These are phyloP conservation scores for Eugnorisma glareosa DNA, from an alignment of 2,888 invertebrate species.

Conservation along the genomic window DNA sequence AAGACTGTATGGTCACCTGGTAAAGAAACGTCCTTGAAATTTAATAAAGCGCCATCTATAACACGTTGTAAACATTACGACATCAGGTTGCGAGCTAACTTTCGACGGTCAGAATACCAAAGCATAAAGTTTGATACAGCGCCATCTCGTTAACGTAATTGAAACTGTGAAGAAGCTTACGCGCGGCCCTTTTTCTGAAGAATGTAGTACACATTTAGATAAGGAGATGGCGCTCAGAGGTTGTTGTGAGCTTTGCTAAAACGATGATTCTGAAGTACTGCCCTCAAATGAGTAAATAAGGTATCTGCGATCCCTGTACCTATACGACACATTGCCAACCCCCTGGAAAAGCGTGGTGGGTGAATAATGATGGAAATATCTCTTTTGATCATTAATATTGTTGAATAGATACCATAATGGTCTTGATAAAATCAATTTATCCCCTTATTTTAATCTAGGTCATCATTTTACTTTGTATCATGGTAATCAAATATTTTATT, in stretches of 20 bases:
- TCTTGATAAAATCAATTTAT: background rate
- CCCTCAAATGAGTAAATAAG: background rate
- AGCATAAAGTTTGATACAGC: background rate
- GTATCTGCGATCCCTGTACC: background rate
- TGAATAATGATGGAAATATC: background rate
- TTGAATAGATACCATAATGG: background rate
- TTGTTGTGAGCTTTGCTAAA: background rate
- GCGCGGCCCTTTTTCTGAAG: background rate
- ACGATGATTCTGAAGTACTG: background rate
- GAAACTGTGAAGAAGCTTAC: background rate
- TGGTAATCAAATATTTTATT: background rate
- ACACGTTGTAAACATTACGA: background rate
- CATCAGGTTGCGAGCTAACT: background rate
- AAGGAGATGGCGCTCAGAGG: constrained; percentile 23
- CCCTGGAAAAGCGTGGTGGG: background rate
- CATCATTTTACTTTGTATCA: background rate
- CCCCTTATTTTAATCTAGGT: background rate
- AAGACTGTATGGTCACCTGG: too few species aligned
- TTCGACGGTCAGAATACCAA: accelerated
- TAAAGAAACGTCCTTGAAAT: background rate
- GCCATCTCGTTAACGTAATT: constrained; percentile 14
- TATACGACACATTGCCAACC: background rate
- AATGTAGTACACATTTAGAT: background rate
- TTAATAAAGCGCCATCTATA: constrained; percentile 33
- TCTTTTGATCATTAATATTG: background rate